Conservation (phyloP, 1,140 invertebrate genomes). For the Camponotus vicinus region DNA sequence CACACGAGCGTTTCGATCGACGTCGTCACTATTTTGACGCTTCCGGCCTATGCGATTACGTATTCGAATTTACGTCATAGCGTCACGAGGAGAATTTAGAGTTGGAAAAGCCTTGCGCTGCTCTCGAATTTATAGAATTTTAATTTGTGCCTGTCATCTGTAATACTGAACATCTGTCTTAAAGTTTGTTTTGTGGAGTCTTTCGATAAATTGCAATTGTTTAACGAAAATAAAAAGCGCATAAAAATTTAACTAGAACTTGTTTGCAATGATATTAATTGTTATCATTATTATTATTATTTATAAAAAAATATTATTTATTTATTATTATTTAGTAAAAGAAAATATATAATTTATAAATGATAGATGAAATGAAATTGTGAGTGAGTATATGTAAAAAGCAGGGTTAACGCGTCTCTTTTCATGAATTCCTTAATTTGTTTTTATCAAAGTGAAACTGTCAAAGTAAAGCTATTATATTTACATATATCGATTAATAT, state of each 20-base stretch:
- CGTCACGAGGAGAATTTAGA: conserved; percentile 70
- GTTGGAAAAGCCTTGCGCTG: conserved; percentile 48
- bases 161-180: conserved; percentile 19
- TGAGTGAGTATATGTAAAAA: conserved; percentile 28
- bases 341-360: conserved; percentile 25
- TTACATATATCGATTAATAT: no score
- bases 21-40: conserved; percentile 19
- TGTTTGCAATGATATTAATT: no score
- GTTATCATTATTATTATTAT: no score
- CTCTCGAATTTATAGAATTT: conserved; percentile 52
- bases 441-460: background rate
- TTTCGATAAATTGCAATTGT: conserved; percentile 31
- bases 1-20: conserved; percentile 60
- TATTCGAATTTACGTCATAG: conserved; percentile 72
- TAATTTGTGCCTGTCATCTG: conserved; percentile 65
- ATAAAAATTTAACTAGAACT: conserved; percentile 35
- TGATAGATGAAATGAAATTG: conserved; percentile 37
- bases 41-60: conserved; percentile 64
- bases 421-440: background rate
- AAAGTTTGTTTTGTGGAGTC: conserved; percentile 8
- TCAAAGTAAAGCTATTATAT: conserved; percentile 1
- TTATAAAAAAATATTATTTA: no score
- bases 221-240: conserved; percentile 33
- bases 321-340: no score
- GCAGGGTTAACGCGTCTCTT: background rate